A percentile compares a stretch with the other conserved stretches of the same genome.
Conservation (phyloP, 2,888 invertebrate genomes). For the Dasysyrphus tricinctus region DNA sequence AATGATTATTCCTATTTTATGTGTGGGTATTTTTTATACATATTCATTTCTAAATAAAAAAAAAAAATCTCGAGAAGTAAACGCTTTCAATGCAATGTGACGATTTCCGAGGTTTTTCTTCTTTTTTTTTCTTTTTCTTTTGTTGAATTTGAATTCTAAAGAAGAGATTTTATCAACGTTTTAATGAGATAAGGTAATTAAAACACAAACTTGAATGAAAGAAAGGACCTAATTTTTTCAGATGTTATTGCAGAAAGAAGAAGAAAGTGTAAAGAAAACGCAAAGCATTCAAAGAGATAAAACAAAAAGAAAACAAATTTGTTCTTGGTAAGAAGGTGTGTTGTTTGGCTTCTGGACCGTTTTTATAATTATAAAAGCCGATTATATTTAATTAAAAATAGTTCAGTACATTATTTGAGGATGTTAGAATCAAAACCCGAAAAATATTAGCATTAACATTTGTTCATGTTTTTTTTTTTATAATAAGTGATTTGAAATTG, state of each 20-base stretch:
- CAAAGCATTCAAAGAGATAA: not conserved
- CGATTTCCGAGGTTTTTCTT: not conserved
- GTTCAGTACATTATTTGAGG: not conserved
- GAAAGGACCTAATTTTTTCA: not conserved
- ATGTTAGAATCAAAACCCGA: no score
- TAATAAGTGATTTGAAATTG: no score
- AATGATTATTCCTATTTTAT: not conserved
- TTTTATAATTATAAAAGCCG: no score
- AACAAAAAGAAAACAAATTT: not conserved
- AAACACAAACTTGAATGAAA: not conserved
- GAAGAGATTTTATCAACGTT: constrained; percentile 1
- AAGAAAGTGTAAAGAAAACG: not conserved
- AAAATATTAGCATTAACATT: no score
- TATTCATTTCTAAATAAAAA: constrained; percentile 1
- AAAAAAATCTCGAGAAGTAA: not conserved
- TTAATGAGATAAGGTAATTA: constrained; percentile 4
- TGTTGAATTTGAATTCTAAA: constrained; percentile 11
- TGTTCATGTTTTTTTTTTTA: no score
- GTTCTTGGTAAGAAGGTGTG: not conserved
- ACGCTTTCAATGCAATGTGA: constrained; percentile 8
- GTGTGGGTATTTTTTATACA: not conserved
- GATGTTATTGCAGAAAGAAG: not conserved
- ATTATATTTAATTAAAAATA: not conserved
- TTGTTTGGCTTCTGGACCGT: not conserved
- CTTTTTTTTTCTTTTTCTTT: not conserved